Base-by-base conservation (phyloP, 2,888 invertebrate species). In the Mimumesa dahlbomi region DNA sequence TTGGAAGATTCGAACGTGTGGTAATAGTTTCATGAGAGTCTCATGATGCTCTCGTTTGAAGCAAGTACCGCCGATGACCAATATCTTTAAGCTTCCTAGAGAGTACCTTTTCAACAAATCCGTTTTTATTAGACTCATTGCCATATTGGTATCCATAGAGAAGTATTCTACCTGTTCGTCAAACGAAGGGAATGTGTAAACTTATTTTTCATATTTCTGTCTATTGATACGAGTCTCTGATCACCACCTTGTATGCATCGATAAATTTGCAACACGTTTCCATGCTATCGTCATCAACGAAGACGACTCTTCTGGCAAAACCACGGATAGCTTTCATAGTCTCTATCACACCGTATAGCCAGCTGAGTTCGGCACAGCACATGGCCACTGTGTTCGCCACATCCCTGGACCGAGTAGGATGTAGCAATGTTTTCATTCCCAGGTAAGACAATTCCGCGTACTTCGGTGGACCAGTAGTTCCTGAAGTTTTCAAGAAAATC, bases 381-480 rank as follows among this genome's bases (percentile, higher is more conserved):
- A 56, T 2, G 5, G 5, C 29, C 14, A 52, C 6, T 6, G 11
- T 18, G 2, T 1, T 13, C 19, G 9, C 16, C 11, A 18, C 13
- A 11, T n/a, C n/a, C 2, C 0, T 1, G n/a, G 14, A 1, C 13
- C 22, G 19, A 0, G 0, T 2, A 3, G 48, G 7, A 11, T n/a
- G 2, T 0, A 56, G 1, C 11, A 46, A 7, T 6, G 40, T 34
- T 9, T 22, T 31, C 2, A 63, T 2, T 19, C 21, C 11, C 36
- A 16, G 25, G 7, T 59, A 31, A 16, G 59, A 50, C 7, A 59
- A 19, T 18, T 52, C 59, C 7, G 54, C 45, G n/a, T 49, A 54
- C 46, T 69, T 69, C 14, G 69, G 59, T 16, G 43, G 31, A 19
- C 54, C 65, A 6, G 65, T 69, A 1, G 65, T 49, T 21, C 65